Evolutionary conservation across 2,113 vertebrate genomes (phyloP).

Genomic region (Engraulis encrasicolus): DNA sequence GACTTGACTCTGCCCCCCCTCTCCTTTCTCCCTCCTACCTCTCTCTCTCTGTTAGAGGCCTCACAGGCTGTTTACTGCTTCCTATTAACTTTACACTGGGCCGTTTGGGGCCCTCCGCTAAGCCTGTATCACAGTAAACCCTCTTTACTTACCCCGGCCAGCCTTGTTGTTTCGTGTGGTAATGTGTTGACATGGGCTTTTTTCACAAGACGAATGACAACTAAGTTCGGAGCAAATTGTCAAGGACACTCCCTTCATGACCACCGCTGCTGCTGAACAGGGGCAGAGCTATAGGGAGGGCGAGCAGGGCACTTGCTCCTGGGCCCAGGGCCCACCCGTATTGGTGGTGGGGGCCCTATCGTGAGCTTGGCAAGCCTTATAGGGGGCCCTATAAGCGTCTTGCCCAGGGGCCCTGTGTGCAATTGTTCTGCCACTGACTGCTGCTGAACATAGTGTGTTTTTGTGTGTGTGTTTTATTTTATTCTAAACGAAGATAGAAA

Average conservation of each 20-base stretch:
- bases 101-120: background rate
- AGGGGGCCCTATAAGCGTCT: too few species aligned
- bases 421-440: too few species aligned
- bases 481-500: background rate
- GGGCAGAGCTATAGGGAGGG: too few species aligned
- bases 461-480: background rate
- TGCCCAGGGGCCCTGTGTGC: too few species aligned
- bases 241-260: background rate
- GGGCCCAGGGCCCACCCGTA: too few species aligned
- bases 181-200: background rate
- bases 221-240: background rate
- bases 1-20: too few species aligned
- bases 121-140: background rate
- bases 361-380: too few species aligned
- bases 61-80: background rate
- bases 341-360: too few species aligned
- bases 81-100: slow-evolving; percentile 14
- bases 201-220: background rate
- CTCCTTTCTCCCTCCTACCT: background rate
- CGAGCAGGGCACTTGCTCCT: too few species aligned
- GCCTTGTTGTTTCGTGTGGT: slow-evolving; percentile 7
- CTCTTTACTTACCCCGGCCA: background rate
- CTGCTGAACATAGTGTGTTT: too few species aligned
- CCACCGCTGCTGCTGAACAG: background rate
- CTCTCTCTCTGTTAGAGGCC: background rate